These are phyloP conservation scores for Pagetopsis macropterus DNA, from an alignment of 2,797 vertebrate genomes.

Conservation along the genomic window DNA sequence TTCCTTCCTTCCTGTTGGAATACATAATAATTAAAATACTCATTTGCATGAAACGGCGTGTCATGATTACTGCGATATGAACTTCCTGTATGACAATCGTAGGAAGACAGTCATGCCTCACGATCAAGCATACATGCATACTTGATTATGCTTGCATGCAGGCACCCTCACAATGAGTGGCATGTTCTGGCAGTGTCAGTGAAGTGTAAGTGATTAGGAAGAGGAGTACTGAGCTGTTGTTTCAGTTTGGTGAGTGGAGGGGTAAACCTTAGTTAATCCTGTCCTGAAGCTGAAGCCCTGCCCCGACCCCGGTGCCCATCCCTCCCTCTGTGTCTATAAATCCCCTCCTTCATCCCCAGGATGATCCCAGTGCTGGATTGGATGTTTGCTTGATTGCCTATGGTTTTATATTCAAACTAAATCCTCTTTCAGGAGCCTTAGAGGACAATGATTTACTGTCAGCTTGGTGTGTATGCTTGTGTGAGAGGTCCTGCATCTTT, in stretches of 20 bases:
- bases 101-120: not conserved
- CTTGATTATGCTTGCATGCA: constrained; percentile 13
- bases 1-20: not conserved
- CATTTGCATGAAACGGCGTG: not conserved
- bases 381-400: constrained; percentile 74
- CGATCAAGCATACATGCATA: constrained; percentile 6
- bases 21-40: constrained; percentile 1
- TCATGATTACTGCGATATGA: not conserved
- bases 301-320: constrained; percentile 29
- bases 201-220: constrained; percentile 40
- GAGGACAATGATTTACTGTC: constrained; percentile 67
- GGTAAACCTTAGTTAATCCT: constrained; percentile 59
- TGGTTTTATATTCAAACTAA: constrained; percentile 68
- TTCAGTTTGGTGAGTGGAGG: constrained; percentile 25
- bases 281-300: constrained; percentile 46
- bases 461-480: constrained; percentile 24
- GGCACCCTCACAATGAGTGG: not conserved
- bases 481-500: constrained; percentile 28
- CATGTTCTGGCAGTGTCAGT: constrained; percentile 14
- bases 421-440: constrained; percentile 75
- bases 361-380: constrained; percentile 66
- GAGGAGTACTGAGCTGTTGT: constrained; percentile 29
- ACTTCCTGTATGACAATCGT: not conserved
- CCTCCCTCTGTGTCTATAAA: constrained; percentile 58
- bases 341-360: constrained; percentile 69